These are phyloP conservation scores for Adineta ricciae DNA, from an alignment of 2,888 invertebrate genomes.

Conservation along the genomic window DNA sequence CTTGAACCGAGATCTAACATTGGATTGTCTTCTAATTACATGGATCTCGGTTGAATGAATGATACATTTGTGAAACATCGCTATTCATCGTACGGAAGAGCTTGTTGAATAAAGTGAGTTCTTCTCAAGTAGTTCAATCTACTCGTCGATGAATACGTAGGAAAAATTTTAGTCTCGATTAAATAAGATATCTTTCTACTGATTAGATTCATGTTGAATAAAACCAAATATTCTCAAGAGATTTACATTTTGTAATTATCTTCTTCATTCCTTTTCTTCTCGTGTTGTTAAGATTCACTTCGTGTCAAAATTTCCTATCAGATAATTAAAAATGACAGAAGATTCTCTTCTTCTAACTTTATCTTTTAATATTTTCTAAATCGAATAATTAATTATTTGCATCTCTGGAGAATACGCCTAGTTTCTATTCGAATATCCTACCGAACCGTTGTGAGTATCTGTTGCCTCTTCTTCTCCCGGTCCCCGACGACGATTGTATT, in stretches of 20 bases:
- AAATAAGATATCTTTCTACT: no score
- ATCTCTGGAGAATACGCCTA: background rate
- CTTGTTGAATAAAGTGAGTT: no score
- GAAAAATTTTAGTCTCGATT: no score
- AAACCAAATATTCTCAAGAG: background rate
- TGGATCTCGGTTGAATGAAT: no score
- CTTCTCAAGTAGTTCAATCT: no score
- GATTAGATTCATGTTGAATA: background rate
- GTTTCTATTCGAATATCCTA: background rate
- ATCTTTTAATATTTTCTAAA: background rate
- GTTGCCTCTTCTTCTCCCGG: slow-evolving; percentile 1
- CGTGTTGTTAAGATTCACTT: background rate
- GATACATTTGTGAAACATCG: no score
- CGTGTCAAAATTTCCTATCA: background rate
- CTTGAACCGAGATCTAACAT: no score
- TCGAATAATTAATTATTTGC: background rate
- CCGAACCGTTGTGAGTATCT: background rate
- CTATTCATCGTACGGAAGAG: no score
- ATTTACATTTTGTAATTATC: background rate
- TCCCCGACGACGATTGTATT: slow-evolving; percentile 4
- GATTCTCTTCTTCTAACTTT: background rate
- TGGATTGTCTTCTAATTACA: no score
- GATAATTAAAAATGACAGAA: background rate
- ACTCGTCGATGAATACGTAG: no score
- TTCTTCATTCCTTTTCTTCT: no score